These are phyloP conservation scores for Coelopa pilipes DNA, from an alignment of 2,888 invertebrate species.

Conservation along the genomic window DNA sequence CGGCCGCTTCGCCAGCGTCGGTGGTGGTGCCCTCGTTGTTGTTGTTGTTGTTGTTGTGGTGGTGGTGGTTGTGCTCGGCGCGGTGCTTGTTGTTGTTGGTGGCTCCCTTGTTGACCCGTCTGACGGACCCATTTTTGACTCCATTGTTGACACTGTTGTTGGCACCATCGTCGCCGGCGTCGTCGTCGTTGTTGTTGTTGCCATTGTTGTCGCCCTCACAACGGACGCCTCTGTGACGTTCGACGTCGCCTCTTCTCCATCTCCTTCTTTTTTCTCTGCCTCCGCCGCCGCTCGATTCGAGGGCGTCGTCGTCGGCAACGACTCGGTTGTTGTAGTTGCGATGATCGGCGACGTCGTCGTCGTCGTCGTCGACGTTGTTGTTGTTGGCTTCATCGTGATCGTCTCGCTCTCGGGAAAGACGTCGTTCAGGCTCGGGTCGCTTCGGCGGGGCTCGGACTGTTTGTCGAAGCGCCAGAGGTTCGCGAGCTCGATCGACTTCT, in stretches of 20 bases:
- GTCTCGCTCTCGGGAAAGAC: constrained; percentile 59
- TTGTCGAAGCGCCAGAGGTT: constrained; percentile 57
- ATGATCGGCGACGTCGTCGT: constrained; percentile 30
- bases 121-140: too few relatives aligned
- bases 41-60: constrained; percentile 47
- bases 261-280: too few relatives aligned
- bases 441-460: constrained; percentile 41
- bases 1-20: constrained; percentile 47
- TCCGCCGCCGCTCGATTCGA: too few relatives aligned
- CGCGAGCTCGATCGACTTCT: constrained; percentile 50
- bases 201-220: constrained; percentile 14
- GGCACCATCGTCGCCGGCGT: constrained; percentile 29
- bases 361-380: constrained; percentile 33
- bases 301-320: too few relatives aligned
- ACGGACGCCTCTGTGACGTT: constrained; percentile 26
- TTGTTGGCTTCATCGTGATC: constrained; percentile 43
- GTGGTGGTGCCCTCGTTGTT: constrained; percentile 48
- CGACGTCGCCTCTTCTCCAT: constrained; percentile 12
- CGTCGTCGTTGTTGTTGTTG: constrained; percentile 36
- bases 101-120: too few relatives aligned
- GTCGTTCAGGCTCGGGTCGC: constrained; percentile 57
- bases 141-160: neutral
- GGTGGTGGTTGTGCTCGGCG: constrained; percentile 36
- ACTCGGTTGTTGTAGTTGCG: constrained; percentile 14
- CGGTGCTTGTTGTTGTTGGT: constrained; percentile 27